phyloP scores from a whole-genome alignment of 2,113 vertebrate genomes.

The Dipodomys stephensi region DNA sequence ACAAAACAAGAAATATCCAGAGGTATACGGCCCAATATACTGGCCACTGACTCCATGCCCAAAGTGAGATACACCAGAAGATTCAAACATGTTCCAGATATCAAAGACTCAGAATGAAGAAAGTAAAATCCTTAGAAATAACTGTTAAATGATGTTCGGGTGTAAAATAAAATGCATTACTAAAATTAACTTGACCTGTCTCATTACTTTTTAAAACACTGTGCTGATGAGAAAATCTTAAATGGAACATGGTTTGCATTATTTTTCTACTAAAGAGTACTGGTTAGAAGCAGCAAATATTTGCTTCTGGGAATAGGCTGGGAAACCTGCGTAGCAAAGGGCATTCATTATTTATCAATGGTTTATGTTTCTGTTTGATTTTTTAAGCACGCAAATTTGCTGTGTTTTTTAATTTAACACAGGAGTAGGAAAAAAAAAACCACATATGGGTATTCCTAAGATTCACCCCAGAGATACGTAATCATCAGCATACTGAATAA shows the following conservation, averaged over 20 bases:
- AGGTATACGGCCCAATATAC: not conserved
- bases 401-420: slow-evolving; percentile 2
- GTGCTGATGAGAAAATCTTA: not conserved
- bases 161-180: not conserved
- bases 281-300: not conserved
- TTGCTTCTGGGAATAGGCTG: not conserved
- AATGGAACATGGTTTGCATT: not conserved
- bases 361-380: not conserved
- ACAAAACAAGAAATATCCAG: no score
- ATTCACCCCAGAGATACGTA: not conserved
- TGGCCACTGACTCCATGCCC: not conserved
- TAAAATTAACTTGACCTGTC: slow-evolving; percentile 2
- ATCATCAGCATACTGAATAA: not conserved
- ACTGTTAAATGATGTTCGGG: not conserved
- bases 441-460: not conserved
- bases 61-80: not conserved
- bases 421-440: not conserved
- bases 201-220: not conserved
- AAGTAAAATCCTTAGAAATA: not conserved
- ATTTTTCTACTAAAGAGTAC: not conserved
- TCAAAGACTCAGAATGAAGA: not conserved
- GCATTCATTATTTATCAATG: not conserved
- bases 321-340: not conserved
- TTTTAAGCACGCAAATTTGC: not conserved
- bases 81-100: not conserved